These are phyloP conservation scores for Passer montanus DNA, from an alignment of 2,113 vertebrate species.

Conservation along the genomic window DNA sequence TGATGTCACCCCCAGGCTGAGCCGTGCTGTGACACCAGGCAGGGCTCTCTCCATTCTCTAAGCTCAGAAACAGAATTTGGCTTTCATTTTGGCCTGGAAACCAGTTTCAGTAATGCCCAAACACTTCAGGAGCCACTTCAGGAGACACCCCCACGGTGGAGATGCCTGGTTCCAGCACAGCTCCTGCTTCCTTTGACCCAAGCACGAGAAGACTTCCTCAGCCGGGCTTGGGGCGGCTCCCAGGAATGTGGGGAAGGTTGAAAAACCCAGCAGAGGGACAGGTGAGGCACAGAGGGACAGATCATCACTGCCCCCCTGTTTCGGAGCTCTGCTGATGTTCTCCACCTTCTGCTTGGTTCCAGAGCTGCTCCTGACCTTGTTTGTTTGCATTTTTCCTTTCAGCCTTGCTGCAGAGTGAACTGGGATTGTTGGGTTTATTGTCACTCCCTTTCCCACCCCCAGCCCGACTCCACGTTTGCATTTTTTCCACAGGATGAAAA, in stretches of 20 bases:
- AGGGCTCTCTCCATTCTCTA: background rate
- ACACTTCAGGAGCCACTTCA: too few relatives aligned
- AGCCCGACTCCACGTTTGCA: background rate
- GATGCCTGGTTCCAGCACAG: background rate
- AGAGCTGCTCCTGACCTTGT: background rate
- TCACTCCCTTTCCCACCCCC: background rate
- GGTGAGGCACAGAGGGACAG: background rate
- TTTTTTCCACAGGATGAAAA: conserved; percentile 3
- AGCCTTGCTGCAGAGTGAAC: background rate
- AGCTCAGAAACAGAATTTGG: background rate
- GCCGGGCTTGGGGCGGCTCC: background rate
- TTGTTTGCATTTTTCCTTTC: background rate
- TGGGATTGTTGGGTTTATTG: background rate
- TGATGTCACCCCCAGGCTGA: background rate
- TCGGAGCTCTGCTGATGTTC: background rate
- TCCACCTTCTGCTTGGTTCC: background rate
- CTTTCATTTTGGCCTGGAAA: background rate
- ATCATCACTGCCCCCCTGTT: rapidly evolving
- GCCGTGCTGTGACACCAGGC: background rate
- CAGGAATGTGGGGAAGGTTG: background rate
- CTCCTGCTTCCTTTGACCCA: background rate
- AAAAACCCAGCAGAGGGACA: background rate
- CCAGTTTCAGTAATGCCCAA: rapidly evolving
- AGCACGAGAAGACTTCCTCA: background rate
- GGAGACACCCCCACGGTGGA: rapidly evolving